Percentiles rank a stretch among this genome's conserved stretches.
Evolutionary conservation across 2,888 invertebrate species (phyloP).

Genomic region (Aphodius granarius): DNA sequence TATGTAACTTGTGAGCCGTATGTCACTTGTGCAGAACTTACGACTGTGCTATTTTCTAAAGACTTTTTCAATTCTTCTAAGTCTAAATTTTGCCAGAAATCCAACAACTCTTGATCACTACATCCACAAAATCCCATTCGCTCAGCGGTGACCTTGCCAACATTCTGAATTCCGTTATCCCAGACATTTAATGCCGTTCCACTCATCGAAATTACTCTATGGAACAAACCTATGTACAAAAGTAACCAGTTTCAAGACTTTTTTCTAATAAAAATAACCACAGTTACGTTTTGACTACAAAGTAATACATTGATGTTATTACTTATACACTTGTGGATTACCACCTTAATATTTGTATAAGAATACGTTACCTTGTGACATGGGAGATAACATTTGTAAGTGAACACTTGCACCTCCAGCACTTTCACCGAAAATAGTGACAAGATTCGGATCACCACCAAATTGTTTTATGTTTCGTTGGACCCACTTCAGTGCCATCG

Average conservation of each 20-base stretch:
- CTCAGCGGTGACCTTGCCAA: constrained; percentile 13
- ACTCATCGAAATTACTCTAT: constrained; percentile 19
- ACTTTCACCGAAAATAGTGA: not conserved
- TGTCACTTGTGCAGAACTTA: too few species aligned
- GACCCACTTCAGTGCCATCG: not conserved
- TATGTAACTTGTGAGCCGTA: too few species aligned
- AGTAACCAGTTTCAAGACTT: not conserved
- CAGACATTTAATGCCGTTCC: constrained; percentile 18
- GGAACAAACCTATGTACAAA: constrained; percentile 21
- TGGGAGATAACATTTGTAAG: not conserved
- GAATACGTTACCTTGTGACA: not conserved
- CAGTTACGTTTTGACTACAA: too few species aligned
- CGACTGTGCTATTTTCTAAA: constrained; percentile 14
- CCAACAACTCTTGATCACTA: constrained; percentile 1
- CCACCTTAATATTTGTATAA: not conserved
- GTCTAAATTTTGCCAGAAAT: constrained; percentile 12
- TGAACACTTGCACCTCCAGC: not conserved
- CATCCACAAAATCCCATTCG: constrained; percentile 8
- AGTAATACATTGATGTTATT: too few species aligned
- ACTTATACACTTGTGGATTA: too few species aligned
- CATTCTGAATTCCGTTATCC: constrained; percentile 8
- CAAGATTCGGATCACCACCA: not conserved
- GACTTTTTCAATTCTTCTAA: constrained; percentile 11
- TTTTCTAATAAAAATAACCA: too few species aligned
- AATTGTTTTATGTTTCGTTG: not conserved